Percentiles rank a stretch among this genome's conserved stretches.
Evolutionary conservation across 2,888 invertebrate species (phyloP).

Genomic region (Zootermopsis nevadensis): DNA sequence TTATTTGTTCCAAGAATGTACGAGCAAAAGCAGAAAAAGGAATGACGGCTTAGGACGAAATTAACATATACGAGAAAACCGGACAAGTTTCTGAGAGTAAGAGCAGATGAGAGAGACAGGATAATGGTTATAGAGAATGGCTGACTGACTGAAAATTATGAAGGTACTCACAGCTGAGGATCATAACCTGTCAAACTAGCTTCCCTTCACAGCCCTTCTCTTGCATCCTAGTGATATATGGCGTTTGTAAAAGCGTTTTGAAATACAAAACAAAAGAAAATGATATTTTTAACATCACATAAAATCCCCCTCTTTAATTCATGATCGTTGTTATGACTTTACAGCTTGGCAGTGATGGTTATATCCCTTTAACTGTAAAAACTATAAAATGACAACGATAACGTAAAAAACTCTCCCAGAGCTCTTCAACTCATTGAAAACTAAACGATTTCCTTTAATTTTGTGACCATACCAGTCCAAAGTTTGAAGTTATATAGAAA

Average conservation of each 20-base stretch:
- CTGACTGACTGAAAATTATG: not conserved
- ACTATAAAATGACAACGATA: not conserved
- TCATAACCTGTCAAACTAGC: conserved; percentile 14
- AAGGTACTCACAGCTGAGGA: no score
- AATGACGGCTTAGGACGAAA: not conserved
- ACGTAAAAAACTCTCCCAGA: not conserved
- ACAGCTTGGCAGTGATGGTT: not conserved
- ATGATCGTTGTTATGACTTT: not conserved
- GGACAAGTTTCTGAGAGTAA: not conserved
- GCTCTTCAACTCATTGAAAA: not conserved
- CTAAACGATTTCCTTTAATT: not conserved
- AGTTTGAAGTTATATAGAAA: not conserved
- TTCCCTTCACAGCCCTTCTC: not conserved
- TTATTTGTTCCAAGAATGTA: not conserved
- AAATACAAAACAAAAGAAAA: conserved; percentile 4
- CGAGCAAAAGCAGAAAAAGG: not conserved
- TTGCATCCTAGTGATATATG: not conserved
- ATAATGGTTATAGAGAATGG: not conserved
- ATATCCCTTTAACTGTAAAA: not conserved
- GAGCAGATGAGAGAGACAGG: not conserved
- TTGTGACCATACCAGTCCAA: not conserved
- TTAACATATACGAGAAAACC: not conserved
- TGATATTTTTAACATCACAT: not conserved
- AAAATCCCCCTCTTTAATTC: not conserved
- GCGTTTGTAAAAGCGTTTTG: conserved; percentile 11